Evolutionary conservation across 2,888 invertebrate genomes (phyloP), one percentile per base, ranked within the genome.

Genomic region (Lysandra coridon): DNA sequence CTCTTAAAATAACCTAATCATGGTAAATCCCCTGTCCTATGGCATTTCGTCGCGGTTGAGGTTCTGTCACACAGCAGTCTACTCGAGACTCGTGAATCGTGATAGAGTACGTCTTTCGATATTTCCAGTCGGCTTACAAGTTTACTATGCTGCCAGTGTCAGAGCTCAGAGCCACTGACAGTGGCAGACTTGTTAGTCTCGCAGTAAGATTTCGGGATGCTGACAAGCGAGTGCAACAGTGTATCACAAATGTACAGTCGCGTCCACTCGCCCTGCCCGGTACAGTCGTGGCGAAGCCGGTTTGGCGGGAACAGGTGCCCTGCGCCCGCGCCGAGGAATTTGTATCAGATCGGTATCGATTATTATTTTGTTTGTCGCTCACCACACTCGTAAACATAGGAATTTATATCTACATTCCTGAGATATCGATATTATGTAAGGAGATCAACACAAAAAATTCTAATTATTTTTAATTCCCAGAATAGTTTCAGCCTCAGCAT

Each of bases 331-430:
- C 49, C 49, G 10, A 30, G 75, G 75, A 75, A 75, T 75, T 75
- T 49, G 75, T 75, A 75, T 75, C 75, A 75, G 75, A 75, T 75
- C 49, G 23, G 30, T 44, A 75, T 75, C 75, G 75, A 75, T 74
- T 44, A 74, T 44, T 23, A 69, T 37, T 69, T 37, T 33, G 69
- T 69, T 33, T 69, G 69, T 69, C 69, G 69, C 69, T 69, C 69
- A 69, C 69, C 33, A 69, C 14, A 64, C 33, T 69, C 33, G 69
- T 37, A 69, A 69, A 69, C 33, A 37, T 17, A 4, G 33, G 12
- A 14, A 14, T 69, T 69, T 37, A 17, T 69, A 14, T 69, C 30
- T 3, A 30, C 12, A 14, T 69, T 37, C 33, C 69, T 14, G 33
- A 6, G 30, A 64, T 23, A 23, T 30, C 10, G 7, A 64, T 60